Conservation (phyloP, 2,113 vertebrate genomes). For the Microtus richardsoni region DNA sequence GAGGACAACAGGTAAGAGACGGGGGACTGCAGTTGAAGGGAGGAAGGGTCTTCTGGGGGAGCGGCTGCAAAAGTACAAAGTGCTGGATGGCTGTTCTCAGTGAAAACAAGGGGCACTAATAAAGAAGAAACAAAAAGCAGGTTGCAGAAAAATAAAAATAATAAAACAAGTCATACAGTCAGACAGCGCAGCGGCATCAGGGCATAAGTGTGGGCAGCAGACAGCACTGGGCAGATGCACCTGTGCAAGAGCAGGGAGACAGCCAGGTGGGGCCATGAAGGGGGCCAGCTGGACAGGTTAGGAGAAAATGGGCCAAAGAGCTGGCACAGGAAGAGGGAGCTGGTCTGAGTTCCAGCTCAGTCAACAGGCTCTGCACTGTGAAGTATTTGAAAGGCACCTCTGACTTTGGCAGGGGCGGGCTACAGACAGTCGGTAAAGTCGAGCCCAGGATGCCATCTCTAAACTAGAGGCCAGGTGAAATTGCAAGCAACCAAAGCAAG, state of each 20-base stretch:
- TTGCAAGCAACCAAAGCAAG: background rate
- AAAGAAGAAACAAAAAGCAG: background rate
- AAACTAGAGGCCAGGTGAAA: background rate
- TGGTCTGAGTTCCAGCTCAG: background rate
- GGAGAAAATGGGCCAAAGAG: background rate
- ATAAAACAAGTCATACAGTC: background rate
- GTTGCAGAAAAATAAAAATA: background rate
- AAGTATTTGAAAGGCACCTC: background rate
- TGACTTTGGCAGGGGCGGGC: background rate
- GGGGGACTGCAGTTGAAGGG: too few relatives aligned
- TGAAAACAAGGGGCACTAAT: background rate
- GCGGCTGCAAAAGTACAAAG: background rate
- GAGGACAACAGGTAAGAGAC: background rate
- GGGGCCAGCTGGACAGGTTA: background rate
- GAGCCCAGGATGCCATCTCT: rapidly evolving
- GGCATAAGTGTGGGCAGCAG: background rate
- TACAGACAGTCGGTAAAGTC: background rate
- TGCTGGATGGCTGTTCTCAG: background rate
- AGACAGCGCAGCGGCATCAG: background rate
- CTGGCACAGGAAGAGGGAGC: background rate
- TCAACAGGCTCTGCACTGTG: background rate
- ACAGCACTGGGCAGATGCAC: background rate
- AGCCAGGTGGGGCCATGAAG: too few relatives aligned
- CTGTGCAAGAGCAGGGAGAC: rapidly evolving
- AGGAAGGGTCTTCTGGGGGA: too few relatives aligned